Percentiles rank a stretch among this genome's conserved stretches.
These are phyloP conservation scores for Microplitis manilae DNA, from an alignment of 2,888 invertebrate genomes.

Conservation along the genomic window DNA sequence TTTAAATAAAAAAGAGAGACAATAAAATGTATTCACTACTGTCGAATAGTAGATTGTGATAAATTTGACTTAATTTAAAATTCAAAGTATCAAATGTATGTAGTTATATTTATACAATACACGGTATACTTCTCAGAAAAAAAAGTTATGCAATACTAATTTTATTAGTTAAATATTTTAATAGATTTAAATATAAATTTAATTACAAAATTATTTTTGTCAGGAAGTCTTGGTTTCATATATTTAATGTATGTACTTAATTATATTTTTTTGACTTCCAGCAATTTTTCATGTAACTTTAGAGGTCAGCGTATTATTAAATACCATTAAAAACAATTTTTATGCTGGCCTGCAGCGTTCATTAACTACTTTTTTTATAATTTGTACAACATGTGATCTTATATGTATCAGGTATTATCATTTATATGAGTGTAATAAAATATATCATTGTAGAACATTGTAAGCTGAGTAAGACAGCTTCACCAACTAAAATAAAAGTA, in stretches of 20 bases:
- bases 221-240: not conserved
- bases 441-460: conserved; percentile 51
- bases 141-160: not conserved
- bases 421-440: not conserved
- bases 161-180: not conserved
- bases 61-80: not conserved
- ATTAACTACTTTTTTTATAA: too few relatives aligned
- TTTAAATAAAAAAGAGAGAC: not conserved
- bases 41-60: not conserved
- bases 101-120: not conserved
- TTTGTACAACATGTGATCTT: too few relatives aligned
- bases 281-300: not conserved
- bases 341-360: too few relatives aligned
- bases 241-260: not conserved
- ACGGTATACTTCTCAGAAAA: not conserved
- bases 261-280: not conserved
- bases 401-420: too few relatives aligned
- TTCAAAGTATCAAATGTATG: not conserved
- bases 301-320: not conserved
- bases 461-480: conserved; percentile 55
- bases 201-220: not conserved
- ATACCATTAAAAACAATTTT: not conserved
- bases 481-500: conserved; percentile 50
- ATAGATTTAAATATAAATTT: not conserved
- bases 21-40: not conserved